These are phyloP conservation scores for Xiphophorus hellerii DNA, from an alignment of 2,113 vertebrate genomes.

Conservation along the genomic window DNA sequence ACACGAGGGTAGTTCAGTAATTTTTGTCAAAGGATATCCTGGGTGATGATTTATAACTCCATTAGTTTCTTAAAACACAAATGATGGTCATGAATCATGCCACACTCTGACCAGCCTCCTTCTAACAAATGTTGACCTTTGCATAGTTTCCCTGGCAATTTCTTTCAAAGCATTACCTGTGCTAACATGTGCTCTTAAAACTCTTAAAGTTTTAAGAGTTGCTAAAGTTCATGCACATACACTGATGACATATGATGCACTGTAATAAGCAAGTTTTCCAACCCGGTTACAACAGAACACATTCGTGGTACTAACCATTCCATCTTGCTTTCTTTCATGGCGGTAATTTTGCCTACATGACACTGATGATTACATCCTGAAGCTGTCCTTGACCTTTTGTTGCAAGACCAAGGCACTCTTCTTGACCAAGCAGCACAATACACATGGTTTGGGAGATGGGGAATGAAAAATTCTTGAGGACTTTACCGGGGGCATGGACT, in stretches of 20 bases:
- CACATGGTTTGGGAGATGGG: constrained; percentile 33
- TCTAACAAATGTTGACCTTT: constrained; percentile 61
- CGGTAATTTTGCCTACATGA: constrained; percentile 45
- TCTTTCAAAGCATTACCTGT: constrained; percentile 12
- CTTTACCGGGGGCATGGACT: constrained; percentile 42
- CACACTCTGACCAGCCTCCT: constrained; percentile 45
- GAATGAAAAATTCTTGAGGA: constrained; percentile 5
- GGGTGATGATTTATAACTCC: constrained; percentile 66
- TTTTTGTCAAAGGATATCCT: constrained; percentile 60
- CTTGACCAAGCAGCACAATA: constrained; percentile 48
- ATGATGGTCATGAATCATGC: constrained; percentile 74
- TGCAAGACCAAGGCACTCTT: constrained; percentile 9
- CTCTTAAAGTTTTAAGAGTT: constrained; percentile 20
- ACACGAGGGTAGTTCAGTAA: constrained; percentile 44
- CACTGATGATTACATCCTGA: constrained; percentile 44
- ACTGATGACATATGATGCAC: not conserved
- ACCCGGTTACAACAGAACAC: constrained; percentile 8
- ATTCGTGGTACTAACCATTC: constrained; percentile 5
- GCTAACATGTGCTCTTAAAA: not conserved
- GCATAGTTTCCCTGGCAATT: constrained; percentile 60
- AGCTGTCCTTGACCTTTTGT: constrained; percentile 58
- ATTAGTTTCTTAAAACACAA: constrained; percentile 71
- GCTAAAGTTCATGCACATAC: not conserved
- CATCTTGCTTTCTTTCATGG: constrained; percentile 18
- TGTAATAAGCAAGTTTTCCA: not conserved